Evolutionary conservation across 2,113 vertebrate genomes (phyloP), one percentile per base, ranked within the genome.

Genomic region (Chitala chitala): DNA sequence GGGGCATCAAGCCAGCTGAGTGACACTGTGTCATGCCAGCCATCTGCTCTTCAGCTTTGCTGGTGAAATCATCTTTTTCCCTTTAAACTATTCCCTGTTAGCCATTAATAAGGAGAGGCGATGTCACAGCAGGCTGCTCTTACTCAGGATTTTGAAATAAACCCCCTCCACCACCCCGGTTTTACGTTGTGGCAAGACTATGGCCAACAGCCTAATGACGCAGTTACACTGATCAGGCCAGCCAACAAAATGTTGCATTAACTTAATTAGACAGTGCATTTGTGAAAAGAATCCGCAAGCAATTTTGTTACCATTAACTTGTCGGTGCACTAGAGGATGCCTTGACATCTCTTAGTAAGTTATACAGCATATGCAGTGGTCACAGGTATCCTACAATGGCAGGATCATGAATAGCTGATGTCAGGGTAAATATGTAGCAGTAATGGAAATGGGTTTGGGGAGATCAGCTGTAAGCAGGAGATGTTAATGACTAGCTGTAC

Each of bases 241-340:
- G 40, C 31, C 58, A 69, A 69, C 46, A 46, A 42, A 75, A 50
- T 20, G 55, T 48, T 61, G 42, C 42, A 75, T 75, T 63, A 70
- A 50, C 24, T 70, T 31, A 61, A 75, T 75, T 75, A 54, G 40
- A 58, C 48, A 38, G 51, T 24, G 33, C 22, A 50, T 66, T 50
- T 56, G 31, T 22, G 68, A 54, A 15, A 46, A 68, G 38, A 29
- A 68, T 68, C 24, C 22, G 54, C 8, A 36, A 13, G 26, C 50
- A 36, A 13, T 55, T 51, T 74, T 73, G 26, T 73, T 36, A n/a
- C n/a, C 40, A 74, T 53, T 59, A 58, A 36, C 38, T 40, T 46
- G 54, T 72, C 70, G 44, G 24, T 26, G 9, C 9, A 53, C 17
- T 17, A 59, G 26, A n/a, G 46, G 44, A 6, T 17, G 33, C 5